Base-by-base conservation (phyloP, 1,140 invertebrate species). In the Papilio glaucus region DNA sequence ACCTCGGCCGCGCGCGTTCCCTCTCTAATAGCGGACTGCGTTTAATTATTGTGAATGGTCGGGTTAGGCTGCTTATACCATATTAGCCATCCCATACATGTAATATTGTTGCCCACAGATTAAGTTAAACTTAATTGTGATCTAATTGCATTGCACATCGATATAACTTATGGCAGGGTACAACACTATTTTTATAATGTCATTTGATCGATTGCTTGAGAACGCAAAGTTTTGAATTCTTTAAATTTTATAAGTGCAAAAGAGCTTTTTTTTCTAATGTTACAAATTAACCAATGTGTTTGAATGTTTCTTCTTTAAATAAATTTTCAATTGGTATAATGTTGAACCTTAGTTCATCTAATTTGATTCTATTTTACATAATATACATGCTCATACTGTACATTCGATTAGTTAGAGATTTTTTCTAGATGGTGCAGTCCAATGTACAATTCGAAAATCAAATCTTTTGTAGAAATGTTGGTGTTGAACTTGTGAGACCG, bases 401-500 rank as follows among this genome's bases (percentile, higher is more conserved):
- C n/a, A n/a, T n/a, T n/a, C n/a, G n/a, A n/a, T n/a, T n/a, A n/a
- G n/a, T n/a, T n/a, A n/a, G n/a, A 6, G 29, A 33, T 2, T 33
- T 15, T n/a, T 45, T 0, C 13, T 24, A 21, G 49, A 24, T 24
- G 18, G 0, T 24, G 21, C 49, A 57, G 24, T 57, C 49, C 24
- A 57, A 57, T 57, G 49, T 57, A 24, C 18, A 57, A 18, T 24
- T 5, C 12, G 21, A 57, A 57, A 24, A 57, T 57, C 21, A 57
- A 57, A 57, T 24, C 49, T 33, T 6, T 73, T 77, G 72, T 83
- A 77, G 83, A 79, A 60, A 75, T 77, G 29, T 33, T 33, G 71
- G 76, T 79, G 79, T 83, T 81, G 81, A 84, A 83, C 81, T 77
- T 81, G 74, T 72, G 76, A 74, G 72, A 83, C 77, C 83, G 78